phyloP scores from a whole-genome alignment of 2,113 vertebrate species.

The Orthonyx spaldingii region DNA sequence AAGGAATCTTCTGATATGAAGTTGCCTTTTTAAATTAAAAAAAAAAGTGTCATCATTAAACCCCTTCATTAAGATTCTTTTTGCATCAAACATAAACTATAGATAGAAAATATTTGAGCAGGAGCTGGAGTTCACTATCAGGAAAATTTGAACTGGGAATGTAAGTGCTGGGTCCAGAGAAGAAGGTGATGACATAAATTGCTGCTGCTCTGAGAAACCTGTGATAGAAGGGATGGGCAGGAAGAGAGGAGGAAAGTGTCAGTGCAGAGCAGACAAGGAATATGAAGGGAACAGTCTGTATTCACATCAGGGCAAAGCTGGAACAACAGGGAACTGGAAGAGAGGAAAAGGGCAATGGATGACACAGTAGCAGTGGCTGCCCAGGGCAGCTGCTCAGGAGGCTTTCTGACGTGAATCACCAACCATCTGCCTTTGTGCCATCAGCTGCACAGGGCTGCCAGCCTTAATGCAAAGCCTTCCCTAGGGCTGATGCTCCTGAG shows the following conservation, averaged over 20 bases:
- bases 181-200: neutral
- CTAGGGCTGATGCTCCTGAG: neutral
- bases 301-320: neutral
- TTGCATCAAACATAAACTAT: slow-evolving; percentile 26
- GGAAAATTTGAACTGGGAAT: slow-evolving; percentile 33
- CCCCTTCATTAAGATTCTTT: neutral
- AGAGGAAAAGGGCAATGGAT: neutral
- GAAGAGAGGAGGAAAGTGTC: neutral
- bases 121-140: neutral
- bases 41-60: neutral
- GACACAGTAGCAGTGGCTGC: neutral
- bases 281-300: neutral
- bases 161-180: neutral
- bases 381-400: neutral
- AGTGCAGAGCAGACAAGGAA: neutral
- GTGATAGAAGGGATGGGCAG: neutral
- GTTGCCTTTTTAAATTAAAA: slow-evolving; percentile 26
- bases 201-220: neutral
- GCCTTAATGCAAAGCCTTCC: neutral
- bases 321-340: neutral
- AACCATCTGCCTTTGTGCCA: neutral
- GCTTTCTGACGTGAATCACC: neutral
- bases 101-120: slow-evolving; percentile 44
- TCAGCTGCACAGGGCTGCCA: neutral
- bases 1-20: slow-evolving; percentile 6